Conservation (phyloP, 2,113 vertebrate species). For the Orthonyx spaldingii region DNA sequence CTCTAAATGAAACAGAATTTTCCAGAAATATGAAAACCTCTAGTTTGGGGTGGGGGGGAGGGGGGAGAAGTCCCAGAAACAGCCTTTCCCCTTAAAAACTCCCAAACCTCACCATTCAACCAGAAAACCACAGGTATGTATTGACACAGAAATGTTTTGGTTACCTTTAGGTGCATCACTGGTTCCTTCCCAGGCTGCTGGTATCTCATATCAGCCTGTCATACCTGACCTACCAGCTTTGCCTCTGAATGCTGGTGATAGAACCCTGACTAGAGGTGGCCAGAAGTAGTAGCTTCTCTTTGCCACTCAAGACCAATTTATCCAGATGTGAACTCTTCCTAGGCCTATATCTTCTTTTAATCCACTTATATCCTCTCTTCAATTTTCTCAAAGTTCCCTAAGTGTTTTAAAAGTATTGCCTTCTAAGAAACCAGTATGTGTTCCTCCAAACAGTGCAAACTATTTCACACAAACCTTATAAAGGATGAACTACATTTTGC, state of each 20-base stretch:
- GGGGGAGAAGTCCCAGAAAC: rapidly evolving
- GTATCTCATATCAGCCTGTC: background rate
- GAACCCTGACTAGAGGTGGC: background rate
- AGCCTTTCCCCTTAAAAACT: background rate
- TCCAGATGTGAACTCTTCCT: background rate
- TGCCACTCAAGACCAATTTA: background rate
- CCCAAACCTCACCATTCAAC: background rate
- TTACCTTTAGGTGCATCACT: background rate
- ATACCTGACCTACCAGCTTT: background rate
- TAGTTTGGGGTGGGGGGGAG: background rate
- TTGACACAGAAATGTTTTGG: background rate
- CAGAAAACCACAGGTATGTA: background rate
- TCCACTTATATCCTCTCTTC: background rate
- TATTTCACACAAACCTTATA: background rate
- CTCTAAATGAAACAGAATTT: background rate
- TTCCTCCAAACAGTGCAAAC: background rate
- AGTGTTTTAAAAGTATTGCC: background rate
- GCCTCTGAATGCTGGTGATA: background rate
- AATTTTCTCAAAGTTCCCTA: background rate
- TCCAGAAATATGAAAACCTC: background rate
- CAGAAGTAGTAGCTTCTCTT: background rate
- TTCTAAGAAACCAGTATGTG: background rate
- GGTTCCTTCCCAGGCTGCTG: background rate
- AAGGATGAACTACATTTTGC: background rate
- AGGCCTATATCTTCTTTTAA: background rate